Conservation (phyloP, 2,888 invertebrate genomes). For the Cistogaster globosa region DNA sequence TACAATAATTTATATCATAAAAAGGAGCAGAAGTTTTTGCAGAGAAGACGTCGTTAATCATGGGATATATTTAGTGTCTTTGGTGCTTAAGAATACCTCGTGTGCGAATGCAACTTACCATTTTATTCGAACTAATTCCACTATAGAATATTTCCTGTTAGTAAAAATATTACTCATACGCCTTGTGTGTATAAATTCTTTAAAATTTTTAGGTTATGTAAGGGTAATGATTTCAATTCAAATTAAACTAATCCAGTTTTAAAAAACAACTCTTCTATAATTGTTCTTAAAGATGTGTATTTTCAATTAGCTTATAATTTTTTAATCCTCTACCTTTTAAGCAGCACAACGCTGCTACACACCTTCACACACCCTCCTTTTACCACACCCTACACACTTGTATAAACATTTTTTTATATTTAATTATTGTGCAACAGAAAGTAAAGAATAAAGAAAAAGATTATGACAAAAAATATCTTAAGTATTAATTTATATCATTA, state of each 20-base stretch:
- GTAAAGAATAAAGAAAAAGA: constrained; percentile 4
- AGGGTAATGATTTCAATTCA: not conserved
- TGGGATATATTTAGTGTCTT: no score
- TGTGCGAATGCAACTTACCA: no score
- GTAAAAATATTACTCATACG: constrained; percentile 29
- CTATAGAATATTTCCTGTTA: not conserved
- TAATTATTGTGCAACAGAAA: constrained; percentile 39
- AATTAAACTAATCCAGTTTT: no score
- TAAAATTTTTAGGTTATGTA: not conserved
- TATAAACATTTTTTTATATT: constrained; percentile 15
- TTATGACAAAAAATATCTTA: constrained; percentile 13
- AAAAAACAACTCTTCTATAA: no score
- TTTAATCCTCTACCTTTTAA: not conserved
- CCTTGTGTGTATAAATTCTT: not conserved
- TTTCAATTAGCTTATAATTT: no score
- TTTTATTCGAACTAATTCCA: no score
- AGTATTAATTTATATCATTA: constrained; percentile 69
- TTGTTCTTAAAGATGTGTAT: no score
- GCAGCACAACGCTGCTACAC: not conserved
- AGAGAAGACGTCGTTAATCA: no score
- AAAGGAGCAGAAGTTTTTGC: no score
- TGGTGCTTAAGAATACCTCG: no score
- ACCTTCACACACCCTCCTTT: not conserved
- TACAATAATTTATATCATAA: no score
- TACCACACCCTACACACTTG: constrained; percentile 16